Evolutionary conservation across 2,113 vertebrate genomes (phyloP).

Genomic region (Fulica atra): DNA sequence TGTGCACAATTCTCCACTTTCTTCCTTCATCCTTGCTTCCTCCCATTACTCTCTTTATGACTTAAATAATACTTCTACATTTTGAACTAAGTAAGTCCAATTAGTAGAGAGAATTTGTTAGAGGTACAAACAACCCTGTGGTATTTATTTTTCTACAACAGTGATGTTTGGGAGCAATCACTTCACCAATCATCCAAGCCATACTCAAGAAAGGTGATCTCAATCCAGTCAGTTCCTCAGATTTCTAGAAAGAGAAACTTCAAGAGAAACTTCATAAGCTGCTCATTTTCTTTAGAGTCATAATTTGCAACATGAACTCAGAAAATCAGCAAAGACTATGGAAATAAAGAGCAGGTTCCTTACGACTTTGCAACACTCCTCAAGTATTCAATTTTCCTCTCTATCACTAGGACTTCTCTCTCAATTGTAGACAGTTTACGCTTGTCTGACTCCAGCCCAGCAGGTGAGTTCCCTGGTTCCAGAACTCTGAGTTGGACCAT

Average conservation of each 20-base stretch:
- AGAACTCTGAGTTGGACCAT: constrained; percentile 59
- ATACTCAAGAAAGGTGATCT: neutral
- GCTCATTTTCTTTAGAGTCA: neutral
- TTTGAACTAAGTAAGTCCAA: neutral
- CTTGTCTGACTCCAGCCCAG: constrained; percentile 67
- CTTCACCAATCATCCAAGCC: neutral
- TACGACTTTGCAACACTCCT: constrained; percentile 82
- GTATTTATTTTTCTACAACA: neutral
- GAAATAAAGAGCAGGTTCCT: constrained; percentile 13
- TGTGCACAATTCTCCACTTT: neutral
- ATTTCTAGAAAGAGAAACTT: neutral
- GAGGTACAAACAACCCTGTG: neutral
- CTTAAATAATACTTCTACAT: neutral
- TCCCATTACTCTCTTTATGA: neutral
- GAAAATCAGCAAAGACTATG: neutral
- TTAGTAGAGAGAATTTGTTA: neutral
- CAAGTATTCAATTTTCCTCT: constrained; percentile 82
- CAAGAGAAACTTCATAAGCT: neutral
- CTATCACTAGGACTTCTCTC: constrained; percentile 79
- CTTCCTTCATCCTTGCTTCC: neutral
- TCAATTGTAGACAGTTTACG: constrained; percentile 66
- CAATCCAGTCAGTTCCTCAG: neutral
- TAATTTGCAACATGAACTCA: neutral
- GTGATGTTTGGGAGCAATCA: neutral
- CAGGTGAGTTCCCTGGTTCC: constrained; percentile 60